Base-by-base conservation (phyloP, 92 coral and sea anemone genomes). In the Pocillopora meandrina region DNA sequence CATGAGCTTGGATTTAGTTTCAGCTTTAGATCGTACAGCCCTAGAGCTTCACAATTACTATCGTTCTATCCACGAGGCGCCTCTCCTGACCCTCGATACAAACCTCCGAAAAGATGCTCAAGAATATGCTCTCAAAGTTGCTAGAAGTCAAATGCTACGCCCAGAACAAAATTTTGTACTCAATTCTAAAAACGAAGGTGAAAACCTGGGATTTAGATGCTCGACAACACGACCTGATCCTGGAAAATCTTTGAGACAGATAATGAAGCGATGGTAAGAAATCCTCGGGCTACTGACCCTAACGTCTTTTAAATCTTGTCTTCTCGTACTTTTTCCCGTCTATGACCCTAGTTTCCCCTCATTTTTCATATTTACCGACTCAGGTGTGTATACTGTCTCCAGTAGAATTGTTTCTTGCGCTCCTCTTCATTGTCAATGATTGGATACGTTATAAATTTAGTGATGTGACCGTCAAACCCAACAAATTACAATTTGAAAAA, bases 61-160 rank as follows among this genome's bases (percentile, higher is more conserved):
- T 55, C 93, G 96, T 12, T 85, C 87, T 11, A 87, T 91, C 16
- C 96, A 93, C 89, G 86, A 61, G 23, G 96, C 96, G n/a, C 93
- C 89, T 10, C 62, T 75, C 82, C 77, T 92, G 81, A 65, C 61
- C 20, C 84, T 92, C 21, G 85, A 87, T 69, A n/a, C 58, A 13
- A 90, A 26, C 9, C 91, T 92, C 87, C 60, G 79, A 42, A 84
- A 81, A 33, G 85, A 86, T 62, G 95, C 95, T 7, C 88, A 87
- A 82, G 87, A 86, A 0, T 92, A 89, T 64, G 95, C 95, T 13
- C 67, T 79, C 75, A 78, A 31, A 26, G 78, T 90, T 21, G 75
- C 87, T 20, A 67, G 60, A 5, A 59, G 71, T 13, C n/a, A 67
- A 17, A 13, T 80, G 31, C 47, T 80, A 17, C 74, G 75, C 17